These are phyloP conservation scores for Hydrozoanthus tunicans DNA, from an alignment of 64 coral and sea anemone genomes.

Conservation along the genomic window DNA sequence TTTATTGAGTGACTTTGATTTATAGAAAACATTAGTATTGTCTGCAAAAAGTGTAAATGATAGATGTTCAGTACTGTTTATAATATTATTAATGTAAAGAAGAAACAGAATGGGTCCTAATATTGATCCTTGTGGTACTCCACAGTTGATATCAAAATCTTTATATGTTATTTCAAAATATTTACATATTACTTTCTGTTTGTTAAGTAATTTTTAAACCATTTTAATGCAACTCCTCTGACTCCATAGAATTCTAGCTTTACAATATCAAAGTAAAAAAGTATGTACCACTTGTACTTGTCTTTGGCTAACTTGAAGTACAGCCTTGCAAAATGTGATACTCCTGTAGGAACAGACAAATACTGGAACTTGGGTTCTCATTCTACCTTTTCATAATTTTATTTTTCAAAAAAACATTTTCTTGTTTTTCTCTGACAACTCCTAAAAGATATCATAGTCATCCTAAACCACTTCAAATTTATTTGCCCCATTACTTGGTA, in stretches of 20 bases:
- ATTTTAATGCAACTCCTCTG: slow-evolving; percentile 7
- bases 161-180: no score
- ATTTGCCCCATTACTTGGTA: no score
- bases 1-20: neutral
- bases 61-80: neutral
- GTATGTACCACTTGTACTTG: slow-evolving; percentile 7
- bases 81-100: neutral
- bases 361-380: slow-evolving; percentile 1
- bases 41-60: neutral
- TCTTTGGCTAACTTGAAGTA: slow-evolving; percentile 7
- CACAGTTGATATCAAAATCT: no score
- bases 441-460: no score
- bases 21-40: neutral
- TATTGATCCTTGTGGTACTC: neutral
- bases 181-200: no score
- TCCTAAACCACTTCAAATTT: no score
- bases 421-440: no score
- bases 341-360: slow-evolving; percentile 6
- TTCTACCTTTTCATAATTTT: neutral
- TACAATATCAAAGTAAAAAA: slow-evolving; percentile 9
- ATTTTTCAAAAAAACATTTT: no score
- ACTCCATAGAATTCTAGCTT: slow-evolving; percentile 7
- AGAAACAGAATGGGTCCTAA: neutral
- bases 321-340: slow-evolving; percentile 7
- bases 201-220: neutral